phyloP scores from a whole-genome alignment of 2,888 invertebrate genomes.

The Penaeus monodon region DNA sequence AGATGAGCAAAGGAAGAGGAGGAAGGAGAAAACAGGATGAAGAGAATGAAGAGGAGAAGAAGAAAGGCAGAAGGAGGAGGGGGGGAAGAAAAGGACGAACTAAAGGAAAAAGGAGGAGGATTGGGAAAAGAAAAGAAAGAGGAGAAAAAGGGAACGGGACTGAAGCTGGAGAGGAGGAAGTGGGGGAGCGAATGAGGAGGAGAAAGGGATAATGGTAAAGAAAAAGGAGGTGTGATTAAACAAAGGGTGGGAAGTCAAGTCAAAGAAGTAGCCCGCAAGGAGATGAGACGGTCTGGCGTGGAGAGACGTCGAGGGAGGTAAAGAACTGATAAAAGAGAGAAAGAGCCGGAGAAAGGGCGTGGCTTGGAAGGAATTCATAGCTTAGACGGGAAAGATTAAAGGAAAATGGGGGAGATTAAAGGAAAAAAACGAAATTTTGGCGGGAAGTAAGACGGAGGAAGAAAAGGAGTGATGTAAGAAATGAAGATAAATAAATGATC shows the following conservation, averaged over 20 bases:
- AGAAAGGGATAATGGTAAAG: too few relatives aligned
- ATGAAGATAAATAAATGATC: background rate
- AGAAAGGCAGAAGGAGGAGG: conserved; percentile 2
- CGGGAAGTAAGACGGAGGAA: background rate
- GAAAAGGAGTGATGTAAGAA: background rate
- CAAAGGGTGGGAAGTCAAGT: background rate
- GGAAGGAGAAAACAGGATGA: background rate
- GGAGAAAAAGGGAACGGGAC: background rate
- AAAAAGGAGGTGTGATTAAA: background rate
- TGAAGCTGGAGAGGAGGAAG: background rate
- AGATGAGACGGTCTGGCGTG: background rate
- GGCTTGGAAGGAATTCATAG: background rate
- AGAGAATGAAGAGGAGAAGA: background rate
- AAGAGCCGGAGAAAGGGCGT: background rate
- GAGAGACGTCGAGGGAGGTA: background rate
- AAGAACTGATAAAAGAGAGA: background rate
- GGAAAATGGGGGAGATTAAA: background rate
- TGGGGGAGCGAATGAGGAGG: background rate
- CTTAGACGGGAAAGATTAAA: background rate
- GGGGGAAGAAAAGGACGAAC: background rate
- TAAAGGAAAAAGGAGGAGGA: background rate
- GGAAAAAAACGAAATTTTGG: background rate
- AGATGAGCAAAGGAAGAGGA: background rate
- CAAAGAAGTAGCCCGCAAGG: background rate
- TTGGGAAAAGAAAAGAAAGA: background rate